Base-by-base conservation (phyloP, 64 coral and sea anemone species). In the Acropora yongei region DNA sequence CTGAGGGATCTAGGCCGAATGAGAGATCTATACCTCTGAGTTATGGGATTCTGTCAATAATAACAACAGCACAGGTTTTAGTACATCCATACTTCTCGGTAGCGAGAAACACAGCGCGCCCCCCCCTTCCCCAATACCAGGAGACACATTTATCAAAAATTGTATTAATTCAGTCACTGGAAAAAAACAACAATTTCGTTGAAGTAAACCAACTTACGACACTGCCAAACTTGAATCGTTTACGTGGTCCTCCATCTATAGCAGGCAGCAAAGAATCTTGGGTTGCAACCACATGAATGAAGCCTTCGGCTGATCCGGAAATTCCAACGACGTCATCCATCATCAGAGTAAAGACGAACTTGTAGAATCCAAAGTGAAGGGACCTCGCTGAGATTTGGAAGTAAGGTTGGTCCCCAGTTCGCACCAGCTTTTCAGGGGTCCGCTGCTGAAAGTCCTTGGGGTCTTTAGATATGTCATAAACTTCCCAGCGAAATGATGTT, bases 401-500 rank as follows among this genome's bases (percentile, higher is more conserved):
- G 6, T 81, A 20, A 41, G 83, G 43, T 5, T 75, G 55, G 72
- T 75, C 60, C 14, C 30, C 75, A 30, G 57, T 68, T 68, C 47
- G 3, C 60, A 13, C 60, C 47, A 57, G 47, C 12, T 39, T 75
- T 17, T 86, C 39, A 40, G 77, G 7, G 18, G 39, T 41, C 47
- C 39, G 51, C 1, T 68, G 50, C 11, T 39, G 67, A 18, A 71
- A 50, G 30, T 8, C 74, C 3, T 60, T 14, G 14, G 63, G 61
- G 57, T 95, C 68, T 2, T 66, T 44, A 1, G 65, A 73, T 73
- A 91, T 68, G 4, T 74, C 50, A 46, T 76, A 75, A 14, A 87
- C 41, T 88, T 90, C 57, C 93, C 93, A 95, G 6, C 6, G 17
- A 50, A 95, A 90, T 18, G 51, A 19, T 4, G 93, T 95, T 41